A percentile compares a stretch with the other conserved stretches of the same genome.
phyloP scores from a whole-genome alignment of 2,113 vertebrate genomes.

The Cervus canadensis region DNA sequence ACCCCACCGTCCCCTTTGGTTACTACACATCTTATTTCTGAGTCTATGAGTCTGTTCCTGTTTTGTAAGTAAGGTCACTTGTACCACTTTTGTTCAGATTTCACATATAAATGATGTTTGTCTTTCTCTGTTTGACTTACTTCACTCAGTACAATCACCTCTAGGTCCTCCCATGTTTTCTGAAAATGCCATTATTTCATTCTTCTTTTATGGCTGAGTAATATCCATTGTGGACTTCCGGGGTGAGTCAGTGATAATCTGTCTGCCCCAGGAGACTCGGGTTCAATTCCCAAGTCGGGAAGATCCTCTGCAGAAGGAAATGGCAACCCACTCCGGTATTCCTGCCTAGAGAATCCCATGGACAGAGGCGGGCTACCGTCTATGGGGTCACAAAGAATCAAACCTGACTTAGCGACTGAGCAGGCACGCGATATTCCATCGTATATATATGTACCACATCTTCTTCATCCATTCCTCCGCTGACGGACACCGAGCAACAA shows the following conservation, averaged over 20 bases:
- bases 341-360: not conserved
- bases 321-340: accelerated
- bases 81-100: not conserved
- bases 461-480: not conserved
- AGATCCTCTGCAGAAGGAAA: not conserved
- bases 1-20: not conserved
- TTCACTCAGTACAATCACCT: not conserved
- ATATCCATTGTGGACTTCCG: not conserved
- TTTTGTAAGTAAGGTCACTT: not conserved
- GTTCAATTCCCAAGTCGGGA: not conserved
- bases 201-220: not conserved
- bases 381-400: not conserved
- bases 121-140: not conserved
- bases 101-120: not conserved
- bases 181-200: not conserved
- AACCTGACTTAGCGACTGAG: not conserved
- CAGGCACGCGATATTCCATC: not conserved
- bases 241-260: not conserved
- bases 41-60: not conserved
- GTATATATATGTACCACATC: not conserved
- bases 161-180: not conserved
- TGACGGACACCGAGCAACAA: not conserved
- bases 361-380: not conserved
- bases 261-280: not conserved
- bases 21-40: not conserved